These are phyloP conservation scores for Tor tambroides DNA, from an alignment of 2,113 vertebrate genomes.

Conservation along the genomic window DNA sequence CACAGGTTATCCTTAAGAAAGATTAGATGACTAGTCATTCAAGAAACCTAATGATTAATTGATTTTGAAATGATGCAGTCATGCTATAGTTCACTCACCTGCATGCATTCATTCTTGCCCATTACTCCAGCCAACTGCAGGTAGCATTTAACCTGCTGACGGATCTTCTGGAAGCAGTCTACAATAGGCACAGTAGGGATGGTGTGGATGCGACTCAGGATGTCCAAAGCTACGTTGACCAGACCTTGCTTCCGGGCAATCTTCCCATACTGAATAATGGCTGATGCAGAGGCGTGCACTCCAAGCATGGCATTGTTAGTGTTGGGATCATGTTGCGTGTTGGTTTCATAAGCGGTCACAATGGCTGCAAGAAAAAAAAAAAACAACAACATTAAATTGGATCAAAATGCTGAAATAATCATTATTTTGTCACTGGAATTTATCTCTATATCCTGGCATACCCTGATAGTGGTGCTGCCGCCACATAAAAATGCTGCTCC, in stretches of 20 bases:
- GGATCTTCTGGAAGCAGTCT: constrained; percentile 99
- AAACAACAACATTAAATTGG: background rate
- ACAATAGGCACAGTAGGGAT: constrained; percentile 98
- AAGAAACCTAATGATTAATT: background rate
- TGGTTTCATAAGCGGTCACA: constrained; percentile 93
- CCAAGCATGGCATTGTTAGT: constrained; percentile 98
- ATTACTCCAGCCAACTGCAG: constrained; percentile 96
- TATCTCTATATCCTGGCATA: constrained; percentile 57
- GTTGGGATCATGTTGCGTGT: constrained; percentile 95
- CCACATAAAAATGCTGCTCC: constrained; percentile 99
- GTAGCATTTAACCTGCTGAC: constrained; percentile 98
- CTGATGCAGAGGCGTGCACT: constrained; percentile 93
- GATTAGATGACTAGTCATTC: too few relatives aligned
- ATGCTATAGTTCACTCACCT: constrained; percentile 75
- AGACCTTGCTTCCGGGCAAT: constrained; percentile 96
- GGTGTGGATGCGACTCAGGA: constrained; percentile 96
- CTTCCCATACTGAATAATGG: constrained; percentile 98
- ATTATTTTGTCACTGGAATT: background rate
- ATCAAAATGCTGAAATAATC: background rate
- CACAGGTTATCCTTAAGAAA: background rate
- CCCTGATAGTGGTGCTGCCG: constrained; percentile 99
- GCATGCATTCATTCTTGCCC: constrained; percentile 99
- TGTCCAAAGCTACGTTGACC: constrained; percentile 96
- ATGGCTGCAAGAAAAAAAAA: constrained; percentile 80
- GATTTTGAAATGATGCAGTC: background rate